Evolutionary conservation across 2,888 invertebrate species (phyloP).

Genomic region (Pseudeuparius sepicola): DNA sequence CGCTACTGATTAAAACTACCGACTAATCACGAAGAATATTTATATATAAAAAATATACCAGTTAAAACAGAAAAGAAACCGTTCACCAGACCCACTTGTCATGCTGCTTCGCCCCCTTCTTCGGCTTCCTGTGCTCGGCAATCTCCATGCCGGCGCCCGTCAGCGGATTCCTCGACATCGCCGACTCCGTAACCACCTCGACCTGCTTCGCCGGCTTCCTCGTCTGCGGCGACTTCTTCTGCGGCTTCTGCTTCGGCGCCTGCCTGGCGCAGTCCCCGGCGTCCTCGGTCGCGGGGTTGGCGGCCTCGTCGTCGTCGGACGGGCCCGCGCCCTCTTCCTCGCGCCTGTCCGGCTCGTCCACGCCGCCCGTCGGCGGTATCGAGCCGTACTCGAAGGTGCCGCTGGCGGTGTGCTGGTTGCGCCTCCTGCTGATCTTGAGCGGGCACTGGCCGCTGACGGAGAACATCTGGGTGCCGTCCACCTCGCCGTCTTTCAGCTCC

Average conservation of each 20-base stretch:
- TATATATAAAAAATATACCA: neutral
- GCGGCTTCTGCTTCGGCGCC: neutral
- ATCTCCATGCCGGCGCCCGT: slow-evolving; percentile 30
- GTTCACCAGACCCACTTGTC: slow-evolving; percentile 27
- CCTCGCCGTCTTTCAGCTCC: slow-evolving; percentile 27
- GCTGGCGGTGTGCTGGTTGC: too few species aligned
- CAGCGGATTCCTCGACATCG: slow-evolving; percentile 28
- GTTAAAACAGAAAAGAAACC: neutral
- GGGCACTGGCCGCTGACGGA: slow-evolving; percentile 35
- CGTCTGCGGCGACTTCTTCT: neutral
- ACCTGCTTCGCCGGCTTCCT: neutral
- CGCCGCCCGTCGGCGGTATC: neutral
- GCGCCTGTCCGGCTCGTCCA: neutral
- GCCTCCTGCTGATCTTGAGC: slow-evolving; percentile 29
- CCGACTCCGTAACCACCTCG: slow-evolving; percentile 18
- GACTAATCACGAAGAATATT: too few species aligned
- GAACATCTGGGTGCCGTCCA: slow-evolving; percentile 33
- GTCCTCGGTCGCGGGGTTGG: too few species aligned
- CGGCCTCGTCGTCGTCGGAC: slow-evolving; percentile 7
- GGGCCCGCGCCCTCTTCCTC: neutral
- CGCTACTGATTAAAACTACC: too few species aligned
- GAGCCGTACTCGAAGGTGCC: slow-evolving; percentile 23
- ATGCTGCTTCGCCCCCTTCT: slow-evolving; percentile 19
- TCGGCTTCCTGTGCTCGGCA: slow-evolving; percentile 22
- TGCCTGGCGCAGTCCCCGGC: neutral